Evolutionary conservation across 2,797 vertebrate genomes (phyloP), one percentile per base, ranked within the genome.

Genomic region (Tolypeutes matacus): DNA sequence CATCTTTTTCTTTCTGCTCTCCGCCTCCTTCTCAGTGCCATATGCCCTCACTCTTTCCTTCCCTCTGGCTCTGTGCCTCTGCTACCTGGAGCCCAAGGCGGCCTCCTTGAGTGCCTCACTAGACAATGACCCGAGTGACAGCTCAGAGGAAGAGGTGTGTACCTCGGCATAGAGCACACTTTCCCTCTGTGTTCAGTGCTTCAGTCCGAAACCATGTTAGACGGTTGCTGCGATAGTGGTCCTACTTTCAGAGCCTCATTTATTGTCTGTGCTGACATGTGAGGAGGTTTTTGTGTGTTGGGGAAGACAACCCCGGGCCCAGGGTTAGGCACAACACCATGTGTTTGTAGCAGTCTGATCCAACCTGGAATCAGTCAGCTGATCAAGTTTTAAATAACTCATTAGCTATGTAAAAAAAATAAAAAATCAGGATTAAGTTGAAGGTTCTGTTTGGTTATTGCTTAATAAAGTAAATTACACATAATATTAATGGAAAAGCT

Each of bases 61-160:
- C 98, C 99, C 99, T 97, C 98, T 99, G 99, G 99, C 99, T 98
- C 98, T 99, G 98, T 99, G 99, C 98, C 99, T 99, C 99, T 99
- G 99, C 99, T 99, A 99, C 99, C 99, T 99, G 99, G 99, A 99
- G 99, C 99, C 99, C 98, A 99, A 99, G 99, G 99, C 99, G 93
- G 99, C 99, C 97, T 99, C 99, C 98, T 99, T 99, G 99, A 99
- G 99, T 98, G 99, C 99, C 98, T 99, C 99, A 98, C 99, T 99
- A 99, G 99, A 99, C 98, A 99, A 99, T 99, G 99, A 99, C 99
- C 99, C 99, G 99, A 99, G 99, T 99, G 99, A 99, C 99, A 99
- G 99, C 99, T 99, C 99, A 99, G 99, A 99, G 98, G 99, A 99
- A 99, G 99, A 99, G 99, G 99, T 99, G 98, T 99, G 99, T 99